Percentiles rank a stretch among this genome's conserved stretches.
Evolutionary conservation across 1,140 invertebrate genomes (phyloP).

Genomic region (Drosophila punjabiensis): DNA sequence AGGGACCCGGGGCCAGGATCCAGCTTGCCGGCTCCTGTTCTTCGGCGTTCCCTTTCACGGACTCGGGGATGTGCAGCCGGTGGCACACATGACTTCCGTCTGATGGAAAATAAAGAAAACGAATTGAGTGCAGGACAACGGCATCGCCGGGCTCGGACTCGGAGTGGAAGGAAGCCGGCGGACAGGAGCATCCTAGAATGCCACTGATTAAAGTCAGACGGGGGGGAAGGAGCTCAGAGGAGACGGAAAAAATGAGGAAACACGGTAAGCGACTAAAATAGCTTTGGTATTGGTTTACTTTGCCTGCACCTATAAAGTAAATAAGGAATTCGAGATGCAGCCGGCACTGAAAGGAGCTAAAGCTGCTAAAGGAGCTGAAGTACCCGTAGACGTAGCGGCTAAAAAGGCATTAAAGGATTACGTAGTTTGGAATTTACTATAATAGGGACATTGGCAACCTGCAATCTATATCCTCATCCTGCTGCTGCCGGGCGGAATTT

Average conservation of each 20-base stretch:
- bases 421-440: conserved; percentile 76
- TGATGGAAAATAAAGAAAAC: conserved; percentile 79
- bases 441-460: conserved; percentile 58
- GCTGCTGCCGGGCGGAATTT: conserved; percentile 41
- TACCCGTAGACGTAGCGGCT: conserved; percentile 37
- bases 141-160: conserved; percentile 11
- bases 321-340: conserved; percentile 78
- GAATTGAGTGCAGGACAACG: conserved; percentile 77
- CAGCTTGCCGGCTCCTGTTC: conserved; percentile 21
- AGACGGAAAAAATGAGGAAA: conserved; percentile 50
- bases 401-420: conserved; percentile 81
- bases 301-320: conserved; percentile 74
- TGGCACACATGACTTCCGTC: conserved; percentile 77
- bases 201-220: conserved; percentile 76
- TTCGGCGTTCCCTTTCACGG: conserved; percentile 42
- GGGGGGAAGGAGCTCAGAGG: conserved; percentile 11
- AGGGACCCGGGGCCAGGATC: conserved; percentile 7
- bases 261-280: conserved; percentile 75
- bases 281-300: conserved; percentile 69
- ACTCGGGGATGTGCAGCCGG: conserved; percentile 69
- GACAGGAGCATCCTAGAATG: conserved; percentile 61
- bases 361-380: conserved; percentile 30
- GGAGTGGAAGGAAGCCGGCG: conserved; percentile 11
- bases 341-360: conserved; percentile 52
- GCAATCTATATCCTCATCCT: conserved; percentile 40